Evolutionary conservation across 2,888 invertebrate species (phyloP), one percentile per base, ranked within the genome.

Genomic region (Mythimna impura): DNA sequence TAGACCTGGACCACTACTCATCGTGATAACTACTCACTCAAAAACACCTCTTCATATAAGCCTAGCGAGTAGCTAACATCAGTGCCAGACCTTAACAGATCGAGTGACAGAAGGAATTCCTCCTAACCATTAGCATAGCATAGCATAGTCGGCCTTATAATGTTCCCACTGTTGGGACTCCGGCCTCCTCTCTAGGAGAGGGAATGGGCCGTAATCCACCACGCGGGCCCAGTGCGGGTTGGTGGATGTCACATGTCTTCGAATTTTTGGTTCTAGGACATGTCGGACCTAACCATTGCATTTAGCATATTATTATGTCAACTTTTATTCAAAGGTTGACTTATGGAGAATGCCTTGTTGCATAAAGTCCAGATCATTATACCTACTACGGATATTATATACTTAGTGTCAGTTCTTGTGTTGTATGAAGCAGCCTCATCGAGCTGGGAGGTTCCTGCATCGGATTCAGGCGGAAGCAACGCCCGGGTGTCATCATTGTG

Each of bases 1-100:
- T 95, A 94, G 86, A 83, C 80, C 75, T 73, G 55, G 57, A 34
- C 54, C 57, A 25, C 55, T 30, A 25, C 69, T 58, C 58, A 57
- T 40, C 73, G 50, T 43, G 55, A 47, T 58, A 25, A 47, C 30
- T 43, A 36, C 6, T 30, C n/a, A 30, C 20, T 30, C 25, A 52
- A 52, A 17, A 64, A 67, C 22, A 50, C 47, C 12, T 54, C 52
- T 67, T 71, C 40, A 43, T 55, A 17, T 12, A 47, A 57, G 3
- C 25, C 61, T 43, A 20, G 7, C 25, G 40, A 47, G 9, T 50
- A 54, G 3, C 9, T 62, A 22, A 40, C 57, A 57, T 20, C 7
- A 50, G 12, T 40, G 47, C 22, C 36, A 43, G 5, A 62, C 43
- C n/a, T 14, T n/a, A 57, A 12, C 43, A 20, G 25, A 54, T n/a